Percentiles rank a stretch among this genome's conserved stretches.
These are phyloP conservation scores for Nasonia giraulti DNA, from an alignment of 1,140 invertebrate genomes.

Conservation along the genomic window DNA sequence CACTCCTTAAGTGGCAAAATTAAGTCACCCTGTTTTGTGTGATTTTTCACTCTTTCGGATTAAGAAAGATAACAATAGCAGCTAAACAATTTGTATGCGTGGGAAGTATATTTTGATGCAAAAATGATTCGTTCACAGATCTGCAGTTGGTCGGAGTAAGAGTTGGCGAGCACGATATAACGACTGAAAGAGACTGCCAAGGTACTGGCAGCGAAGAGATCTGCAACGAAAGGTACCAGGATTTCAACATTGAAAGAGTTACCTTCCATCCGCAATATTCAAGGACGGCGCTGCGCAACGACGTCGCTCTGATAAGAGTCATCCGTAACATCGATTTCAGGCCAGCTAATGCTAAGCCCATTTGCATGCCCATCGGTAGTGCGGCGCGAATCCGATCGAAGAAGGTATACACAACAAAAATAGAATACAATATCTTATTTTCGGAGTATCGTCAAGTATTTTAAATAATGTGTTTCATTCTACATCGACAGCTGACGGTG, in stretches of 20 bases:
- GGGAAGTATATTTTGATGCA: no score
- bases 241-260: slow-evolving; percentile 75
- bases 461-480: neutral
- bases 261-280: slow-evolving; percentile 76
- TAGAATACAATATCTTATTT: no score
- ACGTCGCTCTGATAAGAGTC: slow-evolving; percentile 80
- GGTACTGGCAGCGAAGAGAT: slow-evolving; percentile 63
- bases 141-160: slow-evolving; percentile 70
- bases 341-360: slow-evolving; percentile 73
- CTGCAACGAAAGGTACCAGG: slow-evolving; percentile 78
- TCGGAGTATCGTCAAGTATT: no score
- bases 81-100: no score
- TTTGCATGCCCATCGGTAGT: slow-evolving; percentile 76
- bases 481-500: slow-evolving; percentile 65
- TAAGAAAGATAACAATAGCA: no score
- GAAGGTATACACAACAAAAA: slow-evolving; percentile 55
- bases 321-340: slow-evolving; percentile 72
- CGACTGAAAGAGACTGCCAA: slow-evolving; percentile 77
- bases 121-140: slow-evolving; percentile 24
- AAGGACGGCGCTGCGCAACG: slow-evolving; percentile 72
- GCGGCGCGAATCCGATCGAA: slow-evolving; percentile 54
- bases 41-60: no score
- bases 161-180: slow-evolving; percentile 79
- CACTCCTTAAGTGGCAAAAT: no score
- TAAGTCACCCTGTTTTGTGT: no score